A percentile compares a stretch with the other conserved stretches of the same genome.
phyloP scores from a whole-genome alignment of 2,113 vertebrate species.

The Cervus canadensis region DNA sequence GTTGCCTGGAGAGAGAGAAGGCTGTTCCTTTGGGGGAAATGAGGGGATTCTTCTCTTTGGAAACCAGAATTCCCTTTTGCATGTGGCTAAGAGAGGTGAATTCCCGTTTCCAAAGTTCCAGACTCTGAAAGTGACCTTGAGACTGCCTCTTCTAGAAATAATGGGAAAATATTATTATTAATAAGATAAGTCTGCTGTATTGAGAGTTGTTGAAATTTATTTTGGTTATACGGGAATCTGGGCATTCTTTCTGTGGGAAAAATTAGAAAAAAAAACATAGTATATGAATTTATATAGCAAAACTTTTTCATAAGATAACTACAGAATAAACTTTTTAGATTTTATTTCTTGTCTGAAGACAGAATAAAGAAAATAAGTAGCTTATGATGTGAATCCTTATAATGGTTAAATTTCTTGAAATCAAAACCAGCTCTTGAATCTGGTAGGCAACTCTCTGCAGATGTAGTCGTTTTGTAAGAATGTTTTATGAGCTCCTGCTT shows the following conservation, averaged over 20 bases:
- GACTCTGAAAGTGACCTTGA: background rate
- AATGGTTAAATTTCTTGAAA: conserved; percentile 6
- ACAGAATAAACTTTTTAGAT: background rate
- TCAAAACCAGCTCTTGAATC: background rate
- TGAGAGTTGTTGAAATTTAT: background rate
- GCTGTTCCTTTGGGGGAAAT: background rate
- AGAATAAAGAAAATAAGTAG: background rate
- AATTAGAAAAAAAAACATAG: background rate
- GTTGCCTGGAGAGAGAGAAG: background rate
- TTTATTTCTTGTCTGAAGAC: background rate
- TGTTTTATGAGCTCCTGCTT: conserved; percentile 12
- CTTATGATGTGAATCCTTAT: conserved; percentile 9
- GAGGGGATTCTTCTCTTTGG: background rate
- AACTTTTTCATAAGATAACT: background rate
- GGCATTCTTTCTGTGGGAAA: background rate
- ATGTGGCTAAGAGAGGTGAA: background rate
- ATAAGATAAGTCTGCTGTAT: background rate
- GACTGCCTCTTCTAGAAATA: background rate
- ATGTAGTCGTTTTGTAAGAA: background rate
- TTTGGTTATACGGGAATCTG: background rate
- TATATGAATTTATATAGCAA: background rate
- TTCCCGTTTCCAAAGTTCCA: background rate
- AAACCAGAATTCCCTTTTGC: background rate
- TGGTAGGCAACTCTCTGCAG: background rate
- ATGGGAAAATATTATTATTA: background rate